Percentiles rank a stretch among this genome's conserved stretches.
phyloP scores from a whole-genome alignment of 2,888 invertebrate species.

The Oligia latruncula region DNA sequence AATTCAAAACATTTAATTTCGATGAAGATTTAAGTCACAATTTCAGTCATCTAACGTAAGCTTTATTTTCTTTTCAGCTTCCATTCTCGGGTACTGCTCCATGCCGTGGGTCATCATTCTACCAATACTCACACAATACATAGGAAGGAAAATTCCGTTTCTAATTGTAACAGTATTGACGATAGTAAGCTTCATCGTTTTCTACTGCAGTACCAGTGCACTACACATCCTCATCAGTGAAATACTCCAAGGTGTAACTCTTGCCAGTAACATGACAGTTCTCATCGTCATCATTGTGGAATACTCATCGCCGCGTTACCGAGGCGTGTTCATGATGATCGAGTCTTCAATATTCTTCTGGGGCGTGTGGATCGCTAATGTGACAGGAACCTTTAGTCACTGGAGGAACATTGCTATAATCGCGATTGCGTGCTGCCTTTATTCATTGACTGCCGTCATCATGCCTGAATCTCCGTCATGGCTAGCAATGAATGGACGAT shows the following conservation, averaged over 20 bases:
- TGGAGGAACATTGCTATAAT: slow-evolving; percentile 75
- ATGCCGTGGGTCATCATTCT: slow-evolving; percentile 68
- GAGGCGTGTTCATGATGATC: slow-evolving; percentile 76
- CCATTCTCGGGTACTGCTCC: slow-evolving; percentile 64
- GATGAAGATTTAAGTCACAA: not conserved
- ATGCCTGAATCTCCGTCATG: slow-evolving; percentile 75
- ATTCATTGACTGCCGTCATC: slow-evolving; percentile 61
- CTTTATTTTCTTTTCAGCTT: slow-evolving; percentile 66
- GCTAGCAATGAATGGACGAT: slow-evolving; percentile 70
- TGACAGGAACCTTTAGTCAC: slow-evolving; percentile 74
- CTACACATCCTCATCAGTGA: slow-evolving; percentile 72
- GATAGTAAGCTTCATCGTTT: slow-evolving; percentile 70
- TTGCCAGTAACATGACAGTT: slow-evolving; percentile 73
- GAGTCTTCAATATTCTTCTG: slow-evolving; percentile 76
- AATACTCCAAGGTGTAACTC: slow-evolving; percentile 71
- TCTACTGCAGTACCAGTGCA: slow-evolving; percentile 72
- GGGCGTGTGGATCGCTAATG: slow-evolving; percentile 78
- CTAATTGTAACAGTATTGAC: slow-evolving; percentile 62
- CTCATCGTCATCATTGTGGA: slow-evolving; percentile 74
- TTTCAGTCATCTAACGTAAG: slow-evolving; percentile 17
- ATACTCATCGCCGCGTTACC: slow-evolving; percentile 74
- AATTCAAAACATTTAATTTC: not conserved
- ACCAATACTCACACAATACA: slow-evolving; percentile 61
- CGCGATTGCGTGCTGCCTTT: slow-evolving; percentile 65
- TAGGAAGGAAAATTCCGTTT: slow-evolving; percentile 68